A percentile compares a stretch with the other conserved stretches of the same genome.
phyloP scores from a whole-genome alignment of 2,888 invertebrate species.

The Clitarchus hookeri region DNA sequence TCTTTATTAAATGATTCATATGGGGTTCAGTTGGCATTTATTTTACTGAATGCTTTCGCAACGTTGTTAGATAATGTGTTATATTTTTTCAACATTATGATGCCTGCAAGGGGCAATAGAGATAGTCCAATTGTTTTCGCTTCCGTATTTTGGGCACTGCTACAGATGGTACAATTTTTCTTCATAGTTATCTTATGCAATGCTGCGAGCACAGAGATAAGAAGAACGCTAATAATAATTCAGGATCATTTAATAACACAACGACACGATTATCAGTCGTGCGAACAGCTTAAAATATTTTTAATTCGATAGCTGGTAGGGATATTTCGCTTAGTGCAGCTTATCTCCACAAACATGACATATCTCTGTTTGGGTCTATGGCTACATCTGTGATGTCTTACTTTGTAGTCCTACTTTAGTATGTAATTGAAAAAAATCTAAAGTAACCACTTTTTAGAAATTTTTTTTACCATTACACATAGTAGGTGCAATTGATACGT shows the following conservation, averaged over 20 bases:
- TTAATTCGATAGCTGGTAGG: not conserved
- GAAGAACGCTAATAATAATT: not conserved
- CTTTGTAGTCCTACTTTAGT: not conserved
- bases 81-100: not conserved
- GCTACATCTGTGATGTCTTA: not conserved
- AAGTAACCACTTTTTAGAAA: not conserved
- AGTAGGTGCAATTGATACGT: too few relatives aligned
- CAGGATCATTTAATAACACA: not conserved
- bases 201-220: not conserved
- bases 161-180: not conserved
- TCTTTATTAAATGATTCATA: not conserved
- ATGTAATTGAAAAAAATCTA: not conserved
- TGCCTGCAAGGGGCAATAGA: too few relatives aligned
- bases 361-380: not conserved
- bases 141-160: not conserved
- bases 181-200: not conserved
- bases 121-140: too few relatives aligned
- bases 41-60: not conserved
- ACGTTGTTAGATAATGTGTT: not conserved
- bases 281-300: not conserved
- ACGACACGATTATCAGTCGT: not conserved
- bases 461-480: too few relatives aligned
- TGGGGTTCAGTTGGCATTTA: not conserved
- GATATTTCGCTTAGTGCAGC: not conserved
- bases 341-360: not conserved